Conservation (phyloP, 2,888 invertebrate genomes). For the Erebia palarica region DNA sequence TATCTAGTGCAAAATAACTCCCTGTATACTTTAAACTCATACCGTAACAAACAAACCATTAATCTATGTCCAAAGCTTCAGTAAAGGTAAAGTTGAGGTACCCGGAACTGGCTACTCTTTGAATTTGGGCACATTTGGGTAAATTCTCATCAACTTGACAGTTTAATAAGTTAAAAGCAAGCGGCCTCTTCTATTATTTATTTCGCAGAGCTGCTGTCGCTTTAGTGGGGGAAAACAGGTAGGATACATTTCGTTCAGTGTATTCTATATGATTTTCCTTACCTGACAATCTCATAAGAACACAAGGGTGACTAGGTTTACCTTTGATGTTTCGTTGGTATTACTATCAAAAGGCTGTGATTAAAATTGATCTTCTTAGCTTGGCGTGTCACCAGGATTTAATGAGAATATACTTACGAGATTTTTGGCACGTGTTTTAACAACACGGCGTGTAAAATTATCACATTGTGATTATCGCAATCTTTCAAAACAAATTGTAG, state of each 20-base stretch:
- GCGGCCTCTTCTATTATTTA: slow-evolving; percentile 16
- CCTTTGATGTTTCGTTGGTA: slow-evolving; percentile 7
- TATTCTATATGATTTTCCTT: slow-evolving; percentile 8
- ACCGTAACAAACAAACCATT: slow-evolving; percentile 55
- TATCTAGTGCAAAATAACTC: neutral
- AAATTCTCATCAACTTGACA: slow-evolving; percentile 60
- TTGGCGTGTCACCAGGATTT: neutral
- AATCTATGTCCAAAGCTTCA: slow-evolving; percentile 62
- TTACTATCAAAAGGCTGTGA: slow-evolving; percentile 4
- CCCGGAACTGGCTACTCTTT: slow-evolving; percentile 58
- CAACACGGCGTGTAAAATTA: too few relatives aligned
- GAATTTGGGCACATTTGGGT: slow-evolving; percentile 49
- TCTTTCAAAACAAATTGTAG: too few relatives aligned
- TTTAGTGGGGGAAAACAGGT: slow-evolving; percentile 7
- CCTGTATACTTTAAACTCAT: neutral
- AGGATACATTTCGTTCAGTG: slow-evolving; percentile 7
- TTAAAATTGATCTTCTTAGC: neutral
- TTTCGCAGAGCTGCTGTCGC: neutral
- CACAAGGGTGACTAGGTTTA: neutral
- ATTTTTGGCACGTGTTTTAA: too few relatives aligned
- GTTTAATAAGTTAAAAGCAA: slow-evolving; percentile 44
- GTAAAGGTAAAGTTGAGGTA: slow-evolving; percentile 59
- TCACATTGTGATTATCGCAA: too few relatives aligned
- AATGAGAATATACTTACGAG: neutral
- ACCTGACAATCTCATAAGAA: neutral